Evolutionary conservation across 1,140 invertebrate genomes (phyloP), one percentile per base, ranked within the genome.

Genomic region (Camponotus vicinus): DNA sequence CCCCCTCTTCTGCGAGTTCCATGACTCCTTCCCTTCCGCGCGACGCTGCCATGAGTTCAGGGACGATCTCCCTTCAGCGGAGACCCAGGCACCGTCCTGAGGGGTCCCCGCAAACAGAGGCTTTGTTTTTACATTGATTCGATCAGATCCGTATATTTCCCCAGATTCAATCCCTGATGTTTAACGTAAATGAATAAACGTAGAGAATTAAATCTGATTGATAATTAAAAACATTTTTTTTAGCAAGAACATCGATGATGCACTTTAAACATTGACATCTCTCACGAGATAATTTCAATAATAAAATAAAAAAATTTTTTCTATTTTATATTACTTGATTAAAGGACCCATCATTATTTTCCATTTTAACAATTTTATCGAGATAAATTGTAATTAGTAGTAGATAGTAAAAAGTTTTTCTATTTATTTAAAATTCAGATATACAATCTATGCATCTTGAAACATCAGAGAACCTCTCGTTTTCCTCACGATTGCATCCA

Each of bases 11-110:
- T 75, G 82, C 45, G 27, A 71, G 90, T 92, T 89, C 87, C 92
- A 90, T 90, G 92, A 91, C 91, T 91, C 92, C 88, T 93, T 92
- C 92, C 83, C 88, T 89, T 92, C 90, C 76, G 86, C 78, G 70
- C 52, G 37, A 75, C 91, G 87, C 91, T 89, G 86, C 89, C 86
- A 89, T 89, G 93, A 90, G 93, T 93, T 93, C 93, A 93, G 92
- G 93, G 93, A 92, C 93, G 92, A 93, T 94, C 92, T 92, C 82
- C 78, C 91, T 91, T 91, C 91, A 91, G 89, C 86, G 87, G 82
- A 90, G 88, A 92, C 91, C 92, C 80, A 88, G 82, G 79, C 79
- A 59, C 80, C 61, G 80, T 79, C 76, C 69, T 77, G 69, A 66
- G 75, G 87, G 77, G 88, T 77, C 67, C 49, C 70, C 88, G 77